A percentile compares a stretch with the other conserved stretches of the same genome.
Conservation (phyloP, 2,113 vertebrate species). For the Sakesphorus luctuosus region DNA sequence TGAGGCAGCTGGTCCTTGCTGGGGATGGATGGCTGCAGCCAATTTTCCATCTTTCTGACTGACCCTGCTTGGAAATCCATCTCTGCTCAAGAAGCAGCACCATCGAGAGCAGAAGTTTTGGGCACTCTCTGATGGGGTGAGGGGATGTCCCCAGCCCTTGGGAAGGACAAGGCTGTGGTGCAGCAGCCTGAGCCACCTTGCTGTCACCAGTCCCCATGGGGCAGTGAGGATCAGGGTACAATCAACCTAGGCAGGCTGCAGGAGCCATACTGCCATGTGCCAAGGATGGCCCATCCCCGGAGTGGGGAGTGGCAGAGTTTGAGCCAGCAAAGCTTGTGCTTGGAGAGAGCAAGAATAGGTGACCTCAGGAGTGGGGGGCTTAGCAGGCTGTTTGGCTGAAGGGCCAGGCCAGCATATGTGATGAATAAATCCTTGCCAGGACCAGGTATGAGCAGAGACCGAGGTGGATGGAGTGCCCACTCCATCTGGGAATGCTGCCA, state of each 20-base stretch:
- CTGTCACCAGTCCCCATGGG: fast-evolving
- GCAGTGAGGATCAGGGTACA: not conserved
- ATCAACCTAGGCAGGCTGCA: not conserved
- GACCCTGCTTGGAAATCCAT: not conserved
- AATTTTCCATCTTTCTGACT: not conserved
- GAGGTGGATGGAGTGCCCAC: not conserved
- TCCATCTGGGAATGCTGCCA: not conserved
- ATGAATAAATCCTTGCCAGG: not conserved
- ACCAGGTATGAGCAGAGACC: not conserved
- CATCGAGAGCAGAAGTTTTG: not conserved
- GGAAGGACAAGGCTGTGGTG: not conserved
- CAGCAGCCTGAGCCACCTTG: not conserved
- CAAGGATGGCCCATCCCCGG: fast-evolving
- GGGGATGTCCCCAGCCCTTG: not conserved
- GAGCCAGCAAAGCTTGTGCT: not conserved
- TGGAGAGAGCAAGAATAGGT: not conserved
- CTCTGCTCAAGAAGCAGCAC: not conserved
- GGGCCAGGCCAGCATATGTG: fast-evolving
- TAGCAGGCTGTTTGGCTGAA: not conserved
- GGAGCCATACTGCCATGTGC: fast-evolving
- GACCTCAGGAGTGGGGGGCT: fast-evolving
- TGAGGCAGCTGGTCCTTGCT: fast-evolving
- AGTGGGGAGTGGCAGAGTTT: fast-evolving
- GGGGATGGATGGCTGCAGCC: fast-evolving
- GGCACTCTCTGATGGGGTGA: fast-evolving